Percentiles rank a stretch among this genome's conserved stretches.
These are phyloP conservation scores for Gopherus flavomarginatus DNA, from an alignment of 2,113 vertebrate species.

Conservation along the genomic window DNA sequence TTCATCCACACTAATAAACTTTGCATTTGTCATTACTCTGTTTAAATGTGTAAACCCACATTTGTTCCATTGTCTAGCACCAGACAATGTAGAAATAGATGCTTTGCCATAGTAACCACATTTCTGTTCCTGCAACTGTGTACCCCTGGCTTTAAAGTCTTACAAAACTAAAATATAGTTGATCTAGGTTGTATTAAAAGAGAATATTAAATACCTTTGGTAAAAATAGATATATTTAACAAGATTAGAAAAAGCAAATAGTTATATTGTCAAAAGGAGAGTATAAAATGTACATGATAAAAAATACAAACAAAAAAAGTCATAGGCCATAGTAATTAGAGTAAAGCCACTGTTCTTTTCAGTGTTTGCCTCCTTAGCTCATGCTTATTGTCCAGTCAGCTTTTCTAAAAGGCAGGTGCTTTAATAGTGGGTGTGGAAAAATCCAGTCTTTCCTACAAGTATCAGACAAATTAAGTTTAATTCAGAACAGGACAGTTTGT, in stretches of 20 bases:
- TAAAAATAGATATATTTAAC: slow-evolving; percentile 90
- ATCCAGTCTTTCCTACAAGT: slow-evolving; percentile 76
- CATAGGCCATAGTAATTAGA: slow-evolving; percentile 69
- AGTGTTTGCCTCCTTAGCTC: slow-evolving; percentile 69
- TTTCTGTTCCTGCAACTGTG: slow-evolving; percentile 69
- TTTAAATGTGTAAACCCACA: slow-evolving; percentile 46
- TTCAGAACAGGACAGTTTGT: slow-evolving; percentile 58
- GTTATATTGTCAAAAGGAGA: slow-evolving; percentile 82
- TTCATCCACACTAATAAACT: slow-evolving; percentile 44
- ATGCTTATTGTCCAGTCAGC: slow-evolving; percentile 56
- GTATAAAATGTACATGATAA: slow-evolving; percentile 87
- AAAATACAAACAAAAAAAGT: slow-evolving; percentile 76
- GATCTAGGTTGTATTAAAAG: slow-evolving; percentile 82
- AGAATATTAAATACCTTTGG: slow-evolving; percentile 92
- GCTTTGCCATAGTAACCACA: slow-evolving; percentile 66
- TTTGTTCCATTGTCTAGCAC: slow-evolving; percentile 67
- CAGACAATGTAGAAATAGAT: slow-evolving; percentile 65
- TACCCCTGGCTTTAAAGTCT: slow-evolving; percentile 77
- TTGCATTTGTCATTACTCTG: slow-evolving; percentile 28
- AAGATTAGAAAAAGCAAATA: slow-evolving; percentile 86
- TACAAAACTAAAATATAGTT: slow-evolving; percentile 82
- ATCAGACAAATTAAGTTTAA: slow-evolving; percentile 63
- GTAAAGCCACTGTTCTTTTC: slow-evolving; percentile 72
- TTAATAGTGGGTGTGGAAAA: slow-evolving; percentile 58
- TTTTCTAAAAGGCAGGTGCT: slow-evolving; percentile 72